phyloP scores from a whole-genome alignment of 1,140 invertebrate species.

The Nasonia giraulti region DNA sequence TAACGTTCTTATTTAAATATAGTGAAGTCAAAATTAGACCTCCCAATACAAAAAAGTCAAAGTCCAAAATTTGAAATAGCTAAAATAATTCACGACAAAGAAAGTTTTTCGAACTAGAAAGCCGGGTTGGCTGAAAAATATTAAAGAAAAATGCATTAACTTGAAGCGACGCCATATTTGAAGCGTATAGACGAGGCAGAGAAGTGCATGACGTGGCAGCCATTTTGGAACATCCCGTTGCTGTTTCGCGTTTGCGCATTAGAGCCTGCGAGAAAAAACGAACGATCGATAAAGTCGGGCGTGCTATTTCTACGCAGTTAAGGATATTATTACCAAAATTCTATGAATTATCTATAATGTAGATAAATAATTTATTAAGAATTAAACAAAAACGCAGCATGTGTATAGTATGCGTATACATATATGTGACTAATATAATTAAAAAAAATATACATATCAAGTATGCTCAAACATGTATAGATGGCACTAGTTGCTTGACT shows the following conservation, averaged over 20 bases:
- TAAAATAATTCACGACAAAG: neutral
- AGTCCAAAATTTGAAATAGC: neutral
- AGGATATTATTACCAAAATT: neutral
- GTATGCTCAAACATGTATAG: neutral
- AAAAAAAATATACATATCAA: neutral
- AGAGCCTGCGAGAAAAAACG: neutral
- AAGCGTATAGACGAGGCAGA: neutral
- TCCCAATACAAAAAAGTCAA: no score
- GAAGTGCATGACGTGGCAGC: slow-evolving; percentile 37
- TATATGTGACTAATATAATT: neutral
- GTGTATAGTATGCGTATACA: neutral
- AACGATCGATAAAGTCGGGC: slow-evolving; percentile 36
- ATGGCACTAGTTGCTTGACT: neutral
- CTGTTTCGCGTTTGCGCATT: neutral
- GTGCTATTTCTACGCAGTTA: neutral
- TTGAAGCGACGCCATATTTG: neutral
- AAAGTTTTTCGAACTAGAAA: neutral
- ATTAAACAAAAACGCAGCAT: neutral
- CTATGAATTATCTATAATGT: no score
- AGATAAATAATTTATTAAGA: no score
- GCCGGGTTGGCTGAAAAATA: neutral
- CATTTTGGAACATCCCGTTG: slow-evolving; percentile 24
- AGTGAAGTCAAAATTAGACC: no score
- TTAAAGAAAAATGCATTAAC: neutral
- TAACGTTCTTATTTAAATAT: no score